Base-by-base conservation (phyloP, 2,888 invertebrate genomes). In the Plutella xylostella region DNA sequence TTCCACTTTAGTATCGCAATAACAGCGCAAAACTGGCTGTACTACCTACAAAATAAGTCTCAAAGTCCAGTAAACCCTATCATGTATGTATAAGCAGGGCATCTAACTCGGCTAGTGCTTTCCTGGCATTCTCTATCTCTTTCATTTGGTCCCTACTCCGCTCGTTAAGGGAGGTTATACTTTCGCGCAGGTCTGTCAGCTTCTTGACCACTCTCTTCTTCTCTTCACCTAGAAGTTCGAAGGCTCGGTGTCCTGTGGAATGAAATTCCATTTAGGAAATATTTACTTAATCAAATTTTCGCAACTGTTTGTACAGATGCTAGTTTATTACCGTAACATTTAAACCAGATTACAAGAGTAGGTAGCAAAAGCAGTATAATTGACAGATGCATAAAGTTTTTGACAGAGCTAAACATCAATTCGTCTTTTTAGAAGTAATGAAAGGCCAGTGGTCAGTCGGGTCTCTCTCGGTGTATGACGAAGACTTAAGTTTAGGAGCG, bases 191-290 rank as follows among this genome's bases (percentile, higher is more conserved):
- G 0, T 61, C 52, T 0, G 46, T 33, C 0, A 79, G 55, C 0
- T 70, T 58, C 0, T 45, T 21, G 0, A 50, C 44, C 1, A 72
- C 70, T 0, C 74, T 63, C 0, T 52, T 48, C n/a, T 65, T 68
- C 53, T 82, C 80, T 2, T 67, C 67, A 0, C 54, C 12, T 0
- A 82, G 57, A 0, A 78, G 48, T 5, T 65, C 56, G 15, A 58
- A 57, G 0, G 79, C 79, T 47, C 61, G 66, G 0, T 58, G 33
- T 15, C 79, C 79, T 78, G 58, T 1, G 22, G n/a, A 1, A 34
- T n/a, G 12, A 30, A n/a, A n/a, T n/a, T n/a, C n/a, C n/a, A n/a
- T n/a, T n/a, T n/a, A n/a, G n/a, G n/a, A n/a, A n/a, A n/a, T n/a
- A n/a, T n/a, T n/a, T n/a, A n/a, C n/a, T n/a, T n/a, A n/a, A n/a